Base-by-base conservation (phyloP, 2,888 invertebrate species). In the Andrena haemorrhoa region DNA sequence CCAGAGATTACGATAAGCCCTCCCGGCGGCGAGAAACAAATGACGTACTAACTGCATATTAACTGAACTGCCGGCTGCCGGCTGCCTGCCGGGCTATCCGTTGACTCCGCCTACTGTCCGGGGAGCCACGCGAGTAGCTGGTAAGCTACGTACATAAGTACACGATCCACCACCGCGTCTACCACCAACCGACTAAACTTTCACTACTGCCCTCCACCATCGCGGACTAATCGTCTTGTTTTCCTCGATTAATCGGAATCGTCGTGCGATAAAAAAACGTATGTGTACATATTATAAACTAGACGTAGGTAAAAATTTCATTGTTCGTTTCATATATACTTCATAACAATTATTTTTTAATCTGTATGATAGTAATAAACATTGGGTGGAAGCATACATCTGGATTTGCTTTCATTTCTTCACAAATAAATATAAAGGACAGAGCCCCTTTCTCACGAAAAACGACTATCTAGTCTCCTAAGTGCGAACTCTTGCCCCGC, bases 31-130 rank as follows among this genome's bases (percentile, higher is more conserved):
- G 88, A 89, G 91, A 89, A 90, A 91, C 90, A 90, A 90, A 90
- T 89, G 90, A 91, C 88, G 86, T 88, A 90, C 88, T 90, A 88
- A 90, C 86, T 89, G 90, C 89, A 89, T 89, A 90, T 90, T 89
- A 90, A 89, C 86, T 65, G 83, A 88, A 84, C 82, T 71, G 82
- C 65, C 41, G 41, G 41, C 41, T 41, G 41, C 41, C 41, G 41
- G 41, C 41, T 41, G 41, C 41, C 41, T 41, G 41, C 41, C 78
- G 80, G 78, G 78, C 51, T 82, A 84, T 84, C 78, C 79, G 86
- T 81, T 78, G 85, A 86, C 83, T 71, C 81, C 63, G 66, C 66
- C 82, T 77, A 70, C 82, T 69, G 79, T 77, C 82, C 78, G 61
- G 72, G 79, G 71, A 76, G 77, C 75, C 76, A 64, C 71, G 66